Evolutionary conservation across 2,113 vertebrate species (phyloP).

Genomic region (Lagopus muta): DNA sequence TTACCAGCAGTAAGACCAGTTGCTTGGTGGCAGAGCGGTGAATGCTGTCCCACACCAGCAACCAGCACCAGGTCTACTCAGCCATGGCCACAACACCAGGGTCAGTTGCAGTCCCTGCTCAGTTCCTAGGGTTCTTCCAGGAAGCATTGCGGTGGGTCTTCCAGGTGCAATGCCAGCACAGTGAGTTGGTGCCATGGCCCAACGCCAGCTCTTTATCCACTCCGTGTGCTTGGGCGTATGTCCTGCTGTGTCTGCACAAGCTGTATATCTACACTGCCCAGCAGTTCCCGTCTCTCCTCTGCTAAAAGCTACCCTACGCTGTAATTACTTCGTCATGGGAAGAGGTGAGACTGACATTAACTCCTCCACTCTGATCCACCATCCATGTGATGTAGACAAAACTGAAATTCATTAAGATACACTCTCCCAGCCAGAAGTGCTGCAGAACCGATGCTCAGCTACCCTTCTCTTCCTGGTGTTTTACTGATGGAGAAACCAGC

Average conservation of each 20-base stretch:
- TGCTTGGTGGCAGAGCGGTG: rapidly evolving
- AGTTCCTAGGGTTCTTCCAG: neutral
- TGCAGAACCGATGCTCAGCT: neutral
- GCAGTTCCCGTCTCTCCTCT: neutral
- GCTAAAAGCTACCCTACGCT: neutral
- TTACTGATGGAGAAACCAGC: neutral
- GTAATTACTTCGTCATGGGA: neutral
- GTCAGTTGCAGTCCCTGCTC: rapidly evolving
- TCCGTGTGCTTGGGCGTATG: neutral
- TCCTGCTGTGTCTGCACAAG: neutral
- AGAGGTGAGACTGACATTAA: neutral
- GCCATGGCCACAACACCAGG: rapidly evolving
- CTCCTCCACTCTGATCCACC: rapidly evolving
- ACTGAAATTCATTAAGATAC: rapidly evolving
- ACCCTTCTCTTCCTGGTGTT: neutral
- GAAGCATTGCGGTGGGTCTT: neutral
- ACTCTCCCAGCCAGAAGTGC: neutral
- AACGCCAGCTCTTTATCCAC: neutral
- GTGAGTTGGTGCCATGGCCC: neutral
- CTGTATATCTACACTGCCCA: neutral
- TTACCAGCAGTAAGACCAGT: neutral
- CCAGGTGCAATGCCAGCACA: neutral
- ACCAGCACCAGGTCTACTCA: rapidly evolving
- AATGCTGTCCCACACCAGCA: neutral
- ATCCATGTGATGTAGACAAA: rapidly evolving